Conservation (phyloP, 2,113 vertebrate genomes). For the Burhinus oedicnemus region DNA sequence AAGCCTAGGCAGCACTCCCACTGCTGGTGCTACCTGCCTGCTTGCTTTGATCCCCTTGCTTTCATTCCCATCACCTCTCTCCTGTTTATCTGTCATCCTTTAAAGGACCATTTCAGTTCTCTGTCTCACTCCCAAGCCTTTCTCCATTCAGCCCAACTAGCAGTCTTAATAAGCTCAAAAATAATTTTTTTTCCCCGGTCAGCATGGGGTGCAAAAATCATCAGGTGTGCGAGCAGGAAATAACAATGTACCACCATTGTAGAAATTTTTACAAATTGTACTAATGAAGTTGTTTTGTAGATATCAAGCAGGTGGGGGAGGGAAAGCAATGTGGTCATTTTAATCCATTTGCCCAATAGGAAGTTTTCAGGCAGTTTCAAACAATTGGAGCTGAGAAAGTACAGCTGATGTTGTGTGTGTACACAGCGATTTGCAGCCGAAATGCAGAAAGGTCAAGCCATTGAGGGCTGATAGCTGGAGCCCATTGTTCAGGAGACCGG, state of each 20-base stretch:
- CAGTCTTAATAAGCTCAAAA: neutral
- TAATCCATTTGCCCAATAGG: neutral
- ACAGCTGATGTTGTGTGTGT: neutral
- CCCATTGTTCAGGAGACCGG: slow-evolving; percentile 71
- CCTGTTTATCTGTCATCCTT: neutral
- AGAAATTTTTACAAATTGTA: neutral
- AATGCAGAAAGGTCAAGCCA: slow-evolving; percentile 29
- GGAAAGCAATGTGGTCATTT: neutral
- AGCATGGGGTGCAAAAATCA: neutral
- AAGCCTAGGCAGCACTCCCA: neutral
- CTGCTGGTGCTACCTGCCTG: neutral
- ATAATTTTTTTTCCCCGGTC: neutral
- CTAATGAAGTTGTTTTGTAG: neutral
- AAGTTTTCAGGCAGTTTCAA: slow-evolving; percentile 48
- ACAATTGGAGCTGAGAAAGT: neutral
- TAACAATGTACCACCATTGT: slow-evolving; percentile 29
- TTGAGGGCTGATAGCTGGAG: neutral
- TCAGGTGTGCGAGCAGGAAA: neutral
- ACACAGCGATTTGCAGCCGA: neutral
- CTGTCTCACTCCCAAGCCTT: neutral
- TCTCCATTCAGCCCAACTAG: neutral
- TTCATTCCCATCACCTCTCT: neutral
- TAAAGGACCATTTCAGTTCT: neutral
- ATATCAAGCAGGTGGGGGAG: neutral
- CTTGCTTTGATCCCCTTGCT: neutral